Conservation (phyloP, 2,888 invertebrate genomes). For the Tenthredo amoena region DNA sequence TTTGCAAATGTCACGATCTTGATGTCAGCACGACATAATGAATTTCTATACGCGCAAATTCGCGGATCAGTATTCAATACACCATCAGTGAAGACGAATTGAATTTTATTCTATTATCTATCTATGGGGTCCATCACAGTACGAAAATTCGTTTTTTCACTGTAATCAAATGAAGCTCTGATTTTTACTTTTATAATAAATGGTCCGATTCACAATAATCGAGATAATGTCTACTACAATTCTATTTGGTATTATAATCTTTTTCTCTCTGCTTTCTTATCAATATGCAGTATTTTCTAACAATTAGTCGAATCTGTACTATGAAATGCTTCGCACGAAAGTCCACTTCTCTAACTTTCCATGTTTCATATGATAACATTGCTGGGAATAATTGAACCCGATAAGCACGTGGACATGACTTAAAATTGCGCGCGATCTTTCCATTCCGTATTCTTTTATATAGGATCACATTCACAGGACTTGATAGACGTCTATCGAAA, state of each 20-base stretch:
- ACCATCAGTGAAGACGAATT: background rate
- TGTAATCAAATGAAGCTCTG: too few species aligned
- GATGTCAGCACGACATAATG: background rate
- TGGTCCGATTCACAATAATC: too few species aligned
- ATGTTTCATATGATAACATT: background rate
- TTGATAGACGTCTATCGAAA: background rate
- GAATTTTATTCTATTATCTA: background rate
- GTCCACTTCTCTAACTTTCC: background rate
- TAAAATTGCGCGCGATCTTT: background rate
- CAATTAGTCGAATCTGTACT: background rate
- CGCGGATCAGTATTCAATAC: background rate
- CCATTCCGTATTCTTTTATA: background rate
- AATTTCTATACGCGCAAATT: background rate
- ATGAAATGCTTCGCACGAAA: background rate
- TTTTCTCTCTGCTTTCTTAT: background rate
- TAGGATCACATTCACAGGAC: background rate
- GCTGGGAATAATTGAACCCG: background rate
- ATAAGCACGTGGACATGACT: background rate
- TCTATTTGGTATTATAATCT: background rate
- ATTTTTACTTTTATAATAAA: too few species aligned
- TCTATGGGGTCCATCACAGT: too few species aligned
- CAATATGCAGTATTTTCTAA: background rate
- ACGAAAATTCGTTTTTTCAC: too few species aligned
- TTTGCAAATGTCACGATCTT: background rate
- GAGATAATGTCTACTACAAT: background rate